These are phyloP conservation scores for Pristionchus arcanus DNA, from an alignment of 2,888 invertebrate species.

Conservation along the genomic window DNA sequence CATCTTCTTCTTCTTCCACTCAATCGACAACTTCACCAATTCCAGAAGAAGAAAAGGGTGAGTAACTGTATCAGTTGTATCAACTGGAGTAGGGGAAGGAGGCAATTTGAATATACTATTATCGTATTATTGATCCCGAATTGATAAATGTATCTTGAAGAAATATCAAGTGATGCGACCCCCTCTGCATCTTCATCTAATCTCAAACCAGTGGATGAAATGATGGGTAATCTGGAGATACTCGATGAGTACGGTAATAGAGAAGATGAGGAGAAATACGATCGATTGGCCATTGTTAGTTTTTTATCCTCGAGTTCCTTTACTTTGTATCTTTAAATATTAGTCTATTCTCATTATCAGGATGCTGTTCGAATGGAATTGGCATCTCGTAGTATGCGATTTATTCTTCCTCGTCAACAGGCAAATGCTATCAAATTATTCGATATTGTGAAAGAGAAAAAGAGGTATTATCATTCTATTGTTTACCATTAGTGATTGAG, in stretches of 20 bases:
- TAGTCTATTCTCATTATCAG: constrained; percentile 57
- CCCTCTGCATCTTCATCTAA: constrained; percentile 39
- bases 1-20: constrained; percentile 15
- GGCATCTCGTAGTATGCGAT: constrained; percentile 69
- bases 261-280: constrained; percentile 68
- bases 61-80: not conserved
- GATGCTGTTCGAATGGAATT: constrained; percentile 76
- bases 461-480: not conserved
- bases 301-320: not conserved
- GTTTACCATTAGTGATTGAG: not conserved
- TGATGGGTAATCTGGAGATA: constrained; percentile 74
- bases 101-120: not conserved
- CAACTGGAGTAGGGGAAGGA: not conserved
- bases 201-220: constrained; percentile 62
- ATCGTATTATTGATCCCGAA: not conserved
- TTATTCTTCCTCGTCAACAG: constrained; percentile 69
- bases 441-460: constrained; percentile 65
- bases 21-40: constrained; percentile 1
- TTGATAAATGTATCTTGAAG: not conserved
- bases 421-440: constrained; percentile 72
- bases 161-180: not conserved
- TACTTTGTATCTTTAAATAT: not conserved
- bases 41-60: constrained; percentile 15
- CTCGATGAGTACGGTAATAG: constrained; percentile 66
- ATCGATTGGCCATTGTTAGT: constrained; percentile 72